Conservation (phyloP, 2,113 vertebrate species). For the Gambusia holbrooki region DNA sequence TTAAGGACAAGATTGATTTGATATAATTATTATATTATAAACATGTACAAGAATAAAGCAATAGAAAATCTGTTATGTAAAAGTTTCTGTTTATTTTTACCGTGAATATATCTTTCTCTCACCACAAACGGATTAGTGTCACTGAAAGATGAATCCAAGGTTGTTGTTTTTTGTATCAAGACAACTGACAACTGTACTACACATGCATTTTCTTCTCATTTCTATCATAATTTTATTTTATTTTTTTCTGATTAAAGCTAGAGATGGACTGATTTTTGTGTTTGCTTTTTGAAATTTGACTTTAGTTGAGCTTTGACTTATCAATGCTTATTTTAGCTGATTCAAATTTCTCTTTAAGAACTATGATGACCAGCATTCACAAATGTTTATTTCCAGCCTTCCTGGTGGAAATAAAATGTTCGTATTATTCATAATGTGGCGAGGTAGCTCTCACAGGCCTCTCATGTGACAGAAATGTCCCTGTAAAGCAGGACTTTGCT, state of each 20-base stretch:
- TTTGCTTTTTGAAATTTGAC: background rate
- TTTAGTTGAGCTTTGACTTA: background rate
- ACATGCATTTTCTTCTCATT: background rate
- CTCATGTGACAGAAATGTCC: no score
- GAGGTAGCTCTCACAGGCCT: no score
- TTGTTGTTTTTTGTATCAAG: background rate
- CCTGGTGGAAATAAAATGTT: background rate
- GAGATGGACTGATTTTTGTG: no score
- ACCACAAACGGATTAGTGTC: conserved; percentile 48
- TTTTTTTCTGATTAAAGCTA: no score
- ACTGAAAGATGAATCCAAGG: conserved; percentile 26
- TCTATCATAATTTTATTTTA: background rate
- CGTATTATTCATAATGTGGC: background rate
- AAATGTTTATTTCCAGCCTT: background rate
- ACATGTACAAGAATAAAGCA: background rate
- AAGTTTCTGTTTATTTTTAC: background rate
- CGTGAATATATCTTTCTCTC: conserved; percentile 22
- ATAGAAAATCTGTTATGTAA: no score
- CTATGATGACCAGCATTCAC: background rate
- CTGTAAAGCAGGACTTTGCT: no score
- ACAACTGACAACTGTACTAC: background rate
- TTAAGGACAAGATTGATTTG: background rate
- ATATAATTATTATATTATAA: background rate
- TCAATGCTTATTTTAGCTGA: background rate
- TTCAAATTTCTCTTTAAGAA: background rate